Base-by-base conservation (phyloP, 2,113 vertebrate genomes). In the Plestiodon gilberti region DNA sequence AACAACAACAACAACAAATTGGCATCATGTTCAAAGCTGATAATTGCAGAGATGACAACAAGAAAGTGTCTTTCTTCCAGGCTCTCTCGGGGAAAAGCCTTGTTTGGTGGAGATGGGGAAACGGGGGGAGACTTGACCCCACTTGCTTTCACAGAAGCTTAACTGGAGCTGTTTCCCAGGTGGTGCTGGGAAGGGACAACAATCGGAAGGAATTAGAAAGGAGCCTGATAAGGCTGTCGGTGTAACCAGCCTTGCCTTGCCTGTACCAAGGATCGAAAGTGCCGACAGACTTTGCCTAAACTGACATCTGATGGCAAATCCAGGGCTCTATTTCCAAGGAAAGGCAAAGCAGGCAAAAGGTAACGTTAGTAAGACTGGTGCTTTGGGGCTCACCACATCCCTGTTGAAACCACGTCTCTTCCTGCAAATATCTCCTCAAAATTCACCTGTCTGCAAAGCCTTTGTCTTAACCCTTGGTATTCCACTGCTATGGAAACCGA, bases 1-100 rank as follows among this genome's bases (percentile, higher is more conserved):
- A 95, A 96, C 96, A 96, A 96, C 95, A 95, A 95, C 95, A 95
- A 95, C 96, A 96, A 96, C 96, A 97, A 96, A 97, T 96, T 96
- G 96, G 94, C 93, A 94, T 95, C 92, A 35, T 96, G 95, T 97
- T 92, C 88, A 94, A 95, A 96, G 94, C 95, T 91, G 90, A 92
- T 94, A 91, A 96, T 95, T 96, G 95, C 93, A 92, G 91, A 84
- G 82, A 92, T 90, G 95, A 95, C 96, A 96, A 96, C 92, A 94
- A 96, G 94, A 88, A 89, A 82, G 88, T 0, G 86, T 89, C 95
- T 96, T 94, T 59, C 86, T 95, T 90, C 82, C 84, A 28, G 73
- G 93, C 94, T 95, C 93, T 94, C 95, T 91, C 30, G 2, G 83
- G 95, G 90, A 90, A 0, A 0, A 25, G 79, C 81, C 78, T 94